Base-by-base conservation (phyloP, 2,113 vertebrate genomes). In the Anthoscopus minutus region DNA sequence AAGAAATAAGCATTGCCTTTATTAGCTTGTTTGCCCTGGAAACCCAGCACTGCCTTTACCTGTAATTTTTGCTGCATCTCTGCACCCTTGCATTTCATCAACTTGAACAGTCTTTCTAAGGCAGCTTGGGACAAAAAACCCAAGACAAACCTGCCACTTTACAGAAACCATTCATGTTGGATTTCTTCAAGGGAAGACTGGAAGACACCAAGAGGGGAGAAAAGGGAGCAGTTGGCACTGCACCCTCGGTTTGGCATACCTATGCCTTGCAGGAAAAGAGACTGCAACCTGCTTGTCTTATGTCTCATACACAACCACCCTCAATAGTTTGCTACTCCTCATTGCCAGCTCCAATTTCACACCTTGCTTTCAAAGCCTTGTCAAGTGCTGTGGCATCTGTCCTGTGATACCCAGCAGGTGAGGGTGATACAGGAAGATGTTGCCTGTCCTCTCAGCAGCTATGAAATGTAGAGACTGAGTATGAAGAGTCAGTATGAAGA, bases 61-160 rank as follows among this genome's bases (percentile, higher is more conserved):
- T 78, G 9, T 21, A 53, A 69, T 70, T 91, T 82, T 45, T 58
- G 37, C 66, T 81, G 33, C 31, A 78, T 31, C 20, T 81, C 47
- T 8, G 3, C 28, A 45, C 13, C 11, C 16, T 79, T 61, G 50
- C 14, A 76, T 37, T 18, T 3, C n/a, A 72, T 35, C 58, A 81
- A 56, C 15, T 62, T 48, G 6, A 88, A 82, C 33, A 76, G 25
- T 22, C 60, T 58, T 88, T 38, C 23, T 42, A 77, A 74, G 10
- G 5, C 0, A 0, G 20, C 11, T 40, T 48, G 24, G 13, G 14
- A 0, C 19, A 42, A 84, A 84, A 58, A 45, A 4, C 2, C 9
- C 33, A 31, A 0, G 1, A 0, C 40, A 67, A 88, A 27, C 10
- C 2, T 65, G 80, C 27, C 30, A 23, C 56, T 83, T 77, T 73